Conservation (phyloP, 2,797 vertebrate species). For the Luscinia luscinia region DNA sequence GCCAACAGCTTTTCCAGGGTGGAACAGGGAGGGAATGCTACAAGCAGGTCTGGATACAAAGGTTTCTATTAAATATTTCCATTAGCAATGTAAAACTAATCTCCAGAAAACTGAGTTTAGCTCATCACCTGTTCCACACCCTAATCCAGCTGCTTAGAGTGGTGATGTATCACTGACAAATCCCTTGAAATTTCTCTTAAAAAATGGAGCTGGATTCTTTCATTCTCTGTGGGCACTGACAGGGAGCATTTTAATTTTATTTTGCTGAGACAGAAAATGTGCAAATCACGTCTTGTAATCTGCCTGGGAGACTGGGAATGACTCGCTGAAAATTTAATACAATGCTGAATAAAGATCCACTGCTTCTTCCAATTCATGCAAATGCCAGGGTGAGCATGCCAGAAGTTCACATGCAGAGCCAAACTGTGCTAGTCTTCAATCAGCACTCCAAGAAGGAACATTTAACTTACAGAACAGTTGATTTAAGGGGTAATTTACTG, state of each 20-base stretch:
- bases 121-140: slow-evolving; percentile 45
- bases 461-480: fast-evolving
- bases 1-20: not conserved
- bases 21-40: not conserved
- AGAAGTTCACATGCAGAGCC: not conserved
- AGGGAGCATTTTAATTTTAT: not conserved
- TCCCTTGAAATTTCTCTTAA: not conserved
- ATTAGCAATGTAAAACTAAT: slow-evolving; percentile 7
- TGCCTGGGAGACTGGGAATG: not conserved
- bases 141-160: not conserved
- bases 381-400: not conserved
- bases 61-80: not conserved
- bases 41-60: not conserved
- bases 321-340: not conserved
- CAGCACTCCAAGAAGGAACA: not conserved
- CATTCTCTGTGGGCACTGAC: not conserved
- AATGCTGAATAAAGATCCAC: not conserved
- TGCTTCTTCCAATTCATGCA: not conserved
- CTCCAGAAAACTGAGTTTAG: slow-evolving; percentile 14
- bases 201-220: not conserved
- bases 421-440: not conserved
- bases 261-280: not conserved
- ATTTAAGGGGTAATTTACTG: not conserved
- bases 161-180: not conserved
- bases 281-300: not conserved